These are phyloP conservation scores for Sphaeramia orbicularis DNA, from an alignment of 2,797 vertebrate genomes.

Conservation along the genomic window DNA sequence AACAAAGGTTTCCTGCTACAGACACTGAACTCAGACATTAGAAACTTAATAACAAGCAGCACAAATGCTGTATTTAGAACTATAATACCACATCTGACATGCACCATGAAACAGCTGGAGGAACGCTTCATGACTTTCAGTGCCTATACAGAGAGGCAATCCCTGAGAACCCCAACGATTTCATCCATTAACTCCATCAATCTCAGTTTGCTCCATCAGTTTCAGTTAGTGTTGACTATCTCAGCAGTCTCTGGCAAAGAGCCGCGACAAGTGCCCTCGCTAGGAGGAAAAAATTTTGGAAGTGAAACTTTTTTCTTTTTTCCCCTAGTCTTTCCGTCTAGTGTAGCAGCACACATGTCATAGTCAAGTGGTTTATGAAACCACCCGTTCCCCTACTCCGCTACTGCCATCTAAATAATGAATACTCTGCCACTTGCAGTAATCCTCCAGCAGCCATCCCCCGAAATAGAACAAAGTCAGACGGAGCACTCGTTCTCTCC, in stretches of 20 bases:
- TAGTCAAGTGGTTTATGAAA: slow-evolving; percentile 83
- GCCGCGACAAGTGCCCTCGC: slow-evolving; percentile 67
- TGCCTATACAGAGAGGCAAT: slow-evolving; percentile 48
- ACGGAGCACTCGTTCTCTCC: slow-evolving; percentile 67
- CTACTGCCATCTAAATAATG: slow-evolving; percentile 86
- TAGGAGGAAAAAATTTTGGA: slow-evolving; percentile 44
- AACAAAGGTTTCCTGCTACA: slow-evolving; percentile 43
- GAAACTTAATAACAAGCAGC: slow-evolving; percentile 57
- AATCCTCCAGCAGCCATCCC: slow-evolving; percentile 79
- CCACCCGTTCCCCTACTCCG: slow-evolving; percentile 71
- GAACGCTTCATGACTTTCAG: slow-evolving; percentile 59
- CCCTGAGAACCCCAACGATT: slow-evolving; percentile 52
- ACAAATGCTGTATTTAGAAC: slow-evolving; percentile 63
- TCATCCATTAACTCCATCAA: slow-evolving; percentile 78
- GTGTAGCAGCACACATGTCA: slow-evolving; percentile 78
- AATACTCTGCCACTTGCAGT: slow-evolving; percentile 84
- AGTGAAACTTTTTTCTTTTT: slow-evolving; percentile 61
- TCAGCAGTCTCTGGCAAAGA: slow-evolving; percentile 57
- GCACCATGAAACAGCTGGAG: slow-evolving; percentile 68
- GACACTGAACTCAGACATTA: slow-evolving; percentile 46
- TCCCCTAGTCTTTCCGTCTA: slow-evolving; percentile 48
- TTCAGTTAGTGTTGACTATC: slow-evolving; percentile 65
- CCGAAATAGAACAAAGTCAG: slow-evolving; percentile 84
- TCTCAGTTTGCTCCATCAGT: slow-evolving; percentile 73
- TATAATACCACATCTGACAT: slow-evolving; percentile 72